Evolutionary conservation across 2,797 vertebrate genomes (phyloP), one percentile per base, ranked within the genome.

Genomic region (Clarias fuscus): DNA sequence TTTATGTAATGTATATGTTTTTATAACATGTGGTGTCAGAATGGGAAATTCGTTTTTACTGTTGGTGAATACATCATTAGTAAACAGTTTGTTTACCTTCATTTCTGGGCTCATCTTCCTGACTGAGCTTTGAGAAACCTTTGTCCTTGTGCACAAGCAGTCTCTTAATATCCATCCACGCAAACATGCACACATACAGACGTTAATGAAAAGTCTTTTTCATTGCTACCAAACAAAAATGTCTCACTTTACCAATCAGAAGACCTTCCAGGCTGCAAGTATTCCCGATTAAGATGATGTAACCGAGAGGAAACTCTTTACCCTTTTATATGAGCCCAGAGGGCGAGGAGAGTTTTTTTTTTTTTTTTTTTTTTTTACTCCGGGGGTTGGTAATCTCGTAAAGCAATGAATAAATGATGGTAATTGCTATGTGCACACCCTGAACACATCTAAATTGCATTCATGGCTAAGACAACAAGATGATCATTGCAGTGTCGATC

Each of bases 301-400:
- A 86, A 68, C 84, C 68, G 59, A 84, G 82, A 80, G 58, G 76
- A 83, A 85, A 68, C 43, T 48, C 59, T 76, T 83, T 24, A 8
- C 43, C 76, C 78, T 64, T 84, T 86, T 73, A 68, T 79, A 62
- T 61, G 68, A 88, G 75, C 22, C 22, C 10, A 58, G 48, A 73
- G 20, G 53, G 13, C 4, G 20, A 64, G 70, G 30, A 62, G 59
- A 65, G 70, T 24, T n/a, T 75, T n/a, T 59, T 61, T 68, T 7
- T 33, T 73, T 40, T 24, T 5, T 58, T 11, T 53, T 53, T 53
- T 53, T 53, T 53, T 13, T 13, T 11, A 53, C 48, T 53, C 48
- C 6, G 56, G 22, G 20, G 40, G 15, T 61, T 78, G 61, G 33
- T 10, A 64, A 65, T 64, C 14, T 78, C 37, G 30, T 37, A n/a